Evolutionary conservation across 2,888 invertebrate species (phyloP).

Genomic region (Habrosyne pyritoides): DNA sequence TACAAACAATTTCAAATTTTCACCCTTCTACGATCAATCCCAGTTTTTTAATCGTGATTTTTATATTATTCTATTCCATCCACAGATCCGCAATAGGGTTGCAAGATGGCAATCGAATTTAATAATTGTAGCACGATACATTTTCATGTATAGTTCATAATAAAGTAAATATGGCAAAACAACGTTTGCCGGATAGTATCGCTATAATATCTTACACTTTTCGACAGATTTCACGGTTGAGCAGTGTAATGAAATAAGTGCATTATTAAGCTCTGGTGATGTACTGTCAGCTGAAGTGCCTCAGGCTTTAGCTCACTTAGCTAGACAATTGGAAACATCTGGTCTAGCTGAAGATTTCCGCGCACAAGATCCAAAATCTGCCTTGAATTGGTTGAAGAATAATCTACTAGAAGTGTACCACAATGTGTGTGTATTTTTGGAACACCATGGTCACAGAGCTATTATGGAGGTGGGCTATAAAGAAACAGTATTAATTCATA

Average conservation of each 20-base stretch:
- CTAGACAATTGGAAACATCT: conserved; percentile 64
- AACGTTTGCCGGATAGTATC: too few relatives aligned
- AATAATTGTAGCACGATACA: too few relatives aligned
- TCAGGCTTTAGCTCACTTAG: conserved; percentile 71
- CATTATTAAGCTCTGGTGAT: conserved; percentile 87
- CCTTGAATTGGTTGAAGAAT: conserved; percentile 82
- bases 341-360: conserved; percentile 77
- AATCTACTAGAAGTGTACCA: conserved; percentile 74
- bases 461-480: conserved; percentile 81
- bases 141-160: too few relatives aligned
- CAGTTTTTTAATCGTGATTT: too few relatives aligned
- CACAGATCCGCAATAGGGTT: too few relatives aligned
- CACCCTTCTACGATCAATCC: too few relatives aligned
- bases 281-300: conserved; percentile 91
- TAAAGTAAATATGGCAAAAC: too few relatives aligned
- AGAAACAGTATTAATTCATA: neutral
- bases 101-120: too few relatives aligned
- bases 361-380: conserved; percentile 71
- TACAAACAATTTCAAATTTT: too few relatives aligned
- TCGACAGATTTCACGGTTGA: conserved; percentile 84
- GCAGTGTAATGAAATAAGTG: conserved; percentile 87
- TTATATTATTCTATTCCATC: too few relatives aligned
- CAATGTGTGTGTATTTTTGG: conserved; percentile 84
- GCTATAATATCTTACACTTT: conserved; percentile 10
- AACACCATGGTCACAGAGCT: conserved; percentile 88